Base-by-base conservation (phyloP, 2,113 vertebrate genomes). In the Excalfactoria chinensis region DNA sequence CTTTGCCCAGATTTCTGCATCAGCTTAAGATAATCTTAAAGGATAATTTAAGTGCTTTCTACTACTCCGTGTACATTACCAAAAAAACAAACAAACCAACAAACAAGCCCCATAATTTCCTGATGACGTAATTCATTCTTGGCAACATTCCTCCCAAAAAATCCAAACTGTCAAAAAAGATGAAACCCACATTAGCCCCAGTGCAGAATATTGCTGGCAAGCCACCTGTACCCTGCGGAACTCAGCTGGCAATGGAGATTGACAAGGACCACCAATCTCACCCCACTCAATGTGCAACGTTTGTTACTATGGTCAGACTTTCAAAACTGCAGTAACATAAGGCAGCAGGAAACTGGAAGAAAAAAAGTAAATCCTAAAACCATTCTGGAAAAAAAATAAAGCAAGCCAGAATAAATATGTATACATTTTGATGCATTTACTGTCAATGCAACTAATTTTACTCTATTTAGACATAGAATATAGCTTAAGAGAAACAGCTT, bases 191-290 rank as follows among this genome's bases (percentile, higher is more conserved):
- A 16, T 78, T 14, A 84, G 16, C 14, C 25, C 16, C 1, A 0
- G 4, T 15, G 7, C 35, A 81, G 28, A 86, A 13, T 16, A 14
- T 2, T 0, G 0, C 4, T 17, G 20, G 20, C 20, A 44, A 68
- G 41, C 22, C 8, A 49, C 71, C 30, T 2, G 1, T 13, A 68
- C 25, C 11, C 58, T 35, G 3, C 2, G 5, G 25, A 68, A 60
- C 15, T 70, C 59, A 55, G 51, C 26, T 30, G 51, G 9, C 51
- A 55, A 30, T 5, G 23, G 53, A 55, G 53, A 53, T 16, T 55
- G 28, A 55, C 8, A 15, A 19, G 34, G 62, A 37, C 28, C 46
- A 71, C 73, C 34, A 40, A 56, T 11, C 19, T 71, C 81, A 53
- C 1, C 1, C 2, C 15, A 46, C 53, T 56, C 53, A 32, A 66